These are phyloP conservation scores for Oceanodroma tethys DNA, from an alignment of 2,113 vertebrate species.

Conservation along the genomic window DNA sequence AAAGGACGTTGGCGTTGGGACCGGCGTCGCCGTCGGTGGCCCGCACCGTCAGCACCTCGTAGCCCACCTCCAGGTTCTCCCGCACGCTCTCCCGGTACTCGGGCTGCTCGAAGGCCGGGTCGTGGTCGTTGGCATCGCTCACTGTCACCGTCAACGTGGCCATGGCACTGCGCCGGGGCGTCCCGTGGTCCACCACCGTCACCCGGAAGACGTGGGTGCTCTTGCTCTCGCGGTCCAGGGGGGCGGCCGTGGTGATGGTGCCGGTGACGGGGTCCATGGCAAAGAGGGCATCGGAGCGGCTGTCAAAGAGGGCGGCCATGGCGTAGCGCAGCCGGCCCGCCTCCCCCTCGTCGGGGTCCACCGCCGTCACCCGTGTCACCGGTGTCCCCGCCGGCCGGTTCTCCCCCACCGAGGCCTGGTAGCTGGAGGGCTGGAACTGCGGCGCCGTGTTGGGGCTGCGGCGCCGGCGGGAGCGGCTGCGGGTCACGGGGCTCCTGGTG, in stretches of 20 bases:
- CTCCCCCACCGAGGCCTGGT: slow-evolving; percentile 90
- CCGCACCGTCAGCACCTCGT: slow-evolving; percentile 91
- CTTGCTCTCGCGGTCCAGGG: slow-evolving; percentile 89
- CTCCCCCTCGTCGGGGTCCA: slow-evolving; percentile 86
- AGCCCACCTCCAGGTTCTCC: slow-evolving; percentile 95
- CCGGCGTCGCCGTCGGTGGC: slow-evolving; percentile 89
- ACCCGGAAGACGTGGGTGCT: slow-evolving; percentile 92
- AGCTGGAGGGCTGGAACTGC: slow-evolving; percentile 92
- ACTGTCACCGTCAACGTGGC: slow-evolving; percentile 89
- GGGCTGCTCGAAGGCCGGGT: slow-evolving; percentile 89
- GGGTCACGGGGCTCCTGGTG: background rate
- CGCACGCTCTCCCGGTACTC: slow-evolving; percentile 92
- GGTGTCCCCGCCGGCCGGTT: slow-evolving; percentile 83
- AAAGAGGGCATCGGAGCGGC: slow-evolving; percentile 88
- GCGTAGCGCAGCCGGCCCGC: slow-evolving; percentile 85
- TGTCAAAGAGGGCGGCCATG: slow-evolving; percentile 93
- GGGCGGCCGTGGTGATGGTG: slow-evolving; percentile 79
- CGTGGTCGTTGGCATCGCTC: slow-evolving; percentile 88
- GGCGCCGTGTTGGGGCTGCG: slow-evolving; percentile 85
- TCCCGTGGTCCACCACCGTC: slow-evolving; percentile 82
- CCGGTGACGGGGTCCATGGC: slow-evolving; percentile 80
- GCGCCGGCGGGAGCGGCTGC: slow-evolving; percentile 46
- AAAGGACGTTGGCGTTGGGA: slow-evolving; percentile 90
- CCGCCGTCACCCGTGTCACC: slow-evolving; percentile 81
- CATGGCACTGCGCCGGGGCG: slow-evolving; percentile 85